These are phyloP conservation scores for Chiloscyllium punctatum DNA, from an alignment of 2,797 vertebrate species.

Conservation along the genomic window DNA sequence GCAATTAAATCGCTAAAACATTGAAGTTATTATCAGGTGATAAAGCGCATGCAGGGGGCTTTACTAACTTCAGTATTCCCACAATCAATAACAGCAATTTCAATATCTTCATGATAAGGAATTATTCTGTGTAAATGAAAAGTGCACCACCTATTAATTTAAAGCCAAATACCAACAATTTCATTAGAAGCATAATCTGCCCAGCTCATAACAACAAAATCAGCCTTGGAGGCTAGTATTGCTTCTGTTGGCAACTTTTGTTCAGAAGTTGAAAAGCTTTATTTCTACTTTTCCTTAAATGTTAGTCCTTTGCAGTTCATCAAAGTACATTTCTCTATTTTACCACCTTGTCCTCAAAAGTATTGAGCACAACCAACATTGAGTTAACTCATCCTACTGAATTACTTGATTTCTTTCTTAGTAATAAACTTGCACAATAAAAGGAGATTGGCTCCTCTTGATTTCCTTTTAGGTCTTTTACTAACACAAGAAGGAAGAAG, in stretches of 20 bases:
- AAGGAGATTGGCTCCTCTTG: neutral
- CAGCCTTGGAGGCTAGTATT: slow-evolving; percentile 38
- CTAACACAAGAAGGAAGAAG: neutral
- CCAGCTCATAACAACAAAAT: neutral
- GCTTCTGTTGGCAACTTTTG: neutral
- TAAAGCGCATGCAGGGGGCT: neutral
- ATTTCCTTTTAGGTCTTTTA: neutral
- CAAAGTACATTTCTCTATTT: neutral
- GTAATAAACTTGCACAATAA: neutral
- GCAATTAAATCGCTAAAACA: neutral
- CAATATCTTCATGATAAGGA: neutral
- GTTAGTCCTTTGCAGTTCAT: neutral
- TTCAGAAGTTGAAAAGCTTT: neutral
- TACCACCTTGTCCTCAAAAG: neutral
- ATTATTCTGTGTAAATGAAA: neutral
- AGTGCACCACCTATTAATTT: neutral
- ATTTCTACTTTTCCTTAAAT: neutral
- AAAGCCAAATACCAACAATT: neutral
- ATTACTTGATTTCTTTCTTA: neutral
- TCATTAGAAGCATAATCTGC: neutral
- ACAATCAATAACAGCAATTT: neutral
- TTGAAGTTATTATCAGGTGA: neutral
- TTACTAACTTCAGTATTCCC: neutral
- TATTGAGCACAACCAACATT: neutral
- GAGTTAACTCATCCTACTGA: slow-evolving; percentile 40